phyloP scores from a whole-genome alignment of 1,140 invertebrate species.

The Heliconius melpomene region DNA sequence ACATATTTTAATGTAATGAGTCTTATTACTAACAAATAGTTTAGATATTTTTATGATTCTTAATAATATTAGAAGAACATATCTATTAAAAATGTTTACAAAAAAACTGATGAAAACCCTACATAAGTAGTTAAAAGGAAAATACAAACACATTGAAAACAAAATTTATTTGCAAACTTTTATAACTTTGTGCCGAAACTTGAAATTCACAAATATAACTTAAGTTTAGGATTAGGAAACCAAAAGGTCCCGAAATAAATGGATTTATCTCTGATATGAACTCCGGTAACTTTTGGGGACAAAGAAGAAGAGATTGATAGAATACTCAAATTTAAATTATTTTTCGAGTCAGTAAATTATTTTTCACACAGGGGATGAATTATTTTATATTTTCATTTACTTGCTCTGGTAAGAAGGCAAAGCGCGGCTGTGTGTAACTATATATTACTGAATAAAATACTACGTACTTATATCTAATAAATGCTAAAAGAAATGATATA shows the following conservation, averaged over 20 bases:
- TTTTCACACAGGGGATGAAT: not conserved
- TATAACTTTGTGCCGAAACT: constrained; percentile 48
- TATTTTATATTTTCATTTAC: not conserved
- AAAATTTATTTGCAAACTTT: constrained; percentile 54
- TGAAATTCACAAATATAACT: constrained; percentile 51
- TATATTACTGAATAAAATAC: not conserved
- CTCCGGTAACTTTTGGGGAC: not conserved
- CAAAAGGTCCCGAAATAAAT: constrained; percentile 34
- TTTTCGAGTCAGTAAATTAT: not conserved
- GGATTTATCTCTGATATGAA: constrained; percentile 3
- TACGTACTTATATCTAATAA: not conserved
- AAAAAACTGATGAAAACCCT: constrained; percentile 37
- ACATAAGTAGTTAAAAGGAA: constrained; percentile 59
- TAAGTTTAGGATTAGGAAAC: constrained; percentile 48
- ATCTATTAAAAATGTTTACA: no score
- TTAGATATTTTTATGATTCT: no score
- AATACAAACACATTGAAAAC: constrained; percentile 43
- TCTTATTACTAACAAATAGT: no score
- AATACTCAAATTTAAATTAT: not conserved
- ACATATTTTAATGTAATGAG: no score
- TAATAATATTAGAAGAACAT: no score
- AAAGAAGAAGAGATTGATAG: not conserved
- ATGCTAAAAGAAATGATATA: no score
- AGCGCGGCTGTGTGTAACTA: not conserved
- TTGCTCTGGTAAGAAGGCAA: no score